These are phyloP conservation scores for Ictalurus punctatus DNA, from an alignment of 2,113 vertebrate genomes.

Conservation along the genomic window DNA sequence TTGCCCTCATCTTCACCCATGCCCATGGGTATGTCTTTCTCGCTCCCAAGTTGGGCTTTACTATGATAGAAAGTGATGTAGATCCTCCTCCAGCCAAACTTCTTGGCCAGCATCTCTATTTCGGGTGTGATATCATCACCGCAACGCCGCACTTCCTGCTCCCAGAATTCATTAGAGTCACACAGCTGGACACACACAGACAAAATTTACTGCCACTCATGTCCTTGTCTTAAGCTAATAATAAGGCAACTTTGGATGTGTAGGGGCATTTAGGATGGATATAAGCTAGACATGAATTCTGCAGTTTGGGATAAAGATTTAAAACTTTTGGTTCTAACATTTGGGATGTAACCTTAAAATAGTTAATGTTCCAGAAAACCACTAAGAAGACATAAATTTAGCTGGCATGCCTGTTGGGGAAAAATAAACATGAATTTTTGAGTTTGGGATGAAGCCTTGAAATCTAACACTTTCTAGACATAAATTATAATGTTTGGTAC, in stretches of 20 bases:
- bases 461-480: not conserved
- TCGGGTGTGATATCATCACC: slow-evolving; percentile 66
- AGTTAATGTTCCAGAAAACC: not conserved
- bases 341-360: not conserved
- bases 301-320: not conserved
- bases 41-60: not conserved
- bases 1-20: not conserved
- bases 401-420: not conserved
- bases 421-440: not conserved
- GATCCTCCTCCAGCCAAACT: slow-evolving; percentile 70
- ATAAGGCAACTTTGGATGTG: not conserved
- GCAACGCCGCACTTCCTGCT: slow-evolving; percentile 50
- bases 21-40: not conserved
- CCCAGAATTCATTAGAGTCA: slow-evolving; percentile 71
- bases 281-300: not conserved
- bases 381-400: not conserved
- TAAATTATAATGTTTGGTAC: not conserved
- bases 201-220: not conserved
- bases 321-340: not conserved
- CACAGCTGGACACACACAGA: slow-evolving; percentile 65
- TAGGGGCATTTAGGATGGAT: not conserved
- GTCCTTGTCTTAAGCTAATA: not conserved
- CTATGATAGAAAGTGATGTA: slow-evolving; percentile 66
- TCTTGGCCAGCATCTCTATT: slow-evolving; percentile 64
- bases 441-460: not conserved